phyloP scores from a whole-genome alignment of 2,888 invertebrate species.

The Caenorhabditis angaria region DNA sequence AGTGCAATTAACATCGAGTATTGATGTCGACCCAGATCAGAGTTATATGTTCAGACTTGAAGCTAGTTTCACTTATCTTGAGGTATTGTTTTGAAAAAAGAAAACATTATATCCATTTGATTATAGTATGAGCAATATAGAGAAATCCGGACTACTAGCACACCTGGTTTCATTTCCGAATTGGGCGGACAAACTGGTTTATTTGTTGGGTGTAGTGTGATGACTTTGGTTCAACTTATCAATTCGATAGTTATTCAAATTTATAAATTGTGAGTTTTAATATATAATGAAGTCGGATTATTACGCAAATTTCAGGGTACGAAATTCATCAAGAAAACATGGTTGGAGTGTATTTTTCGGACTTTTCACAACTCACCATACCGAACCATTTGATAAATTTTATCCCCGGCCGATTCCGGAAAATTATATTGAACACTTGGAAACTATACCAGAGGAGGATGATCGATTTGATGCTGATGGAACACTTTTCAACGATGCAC shows the following conservation, averaged over 20 bases:
- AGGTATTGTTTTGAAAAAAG: conserved; percentile 6
- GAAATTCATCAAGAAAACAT: conserved; percentile 26
- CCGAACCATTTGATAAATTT: conserved; percentile 28
- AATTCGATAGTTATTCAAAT: conserved; percentile 32
- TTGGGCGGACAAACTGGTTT: conserved; percentile 54
- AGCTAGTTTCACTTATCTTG: conserved; percentile 51
- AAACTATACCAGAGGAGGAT: conserved; percentile 23
- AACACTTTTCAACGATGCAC: conserved; percentile 9
- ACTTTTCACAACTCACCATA: conserved; percentile 22
- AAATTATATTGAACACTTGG: conserved; percentile 17
- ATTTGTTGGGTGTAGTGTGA: conserved; percentile 49
- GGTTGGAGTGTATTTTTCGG: conserved; percentile 20
- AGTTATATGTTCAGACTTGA: conserved; percentile 45
- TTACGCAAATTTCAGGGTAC: conserved; percentile 10
- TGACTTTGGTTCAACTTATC: conserved; percentile 50
- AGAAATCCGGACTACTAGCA: conserved; percentile 45
- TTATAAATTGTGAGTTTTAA: conserved; percentile 24
- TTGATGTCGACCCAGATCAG: conserved; percentile 41
- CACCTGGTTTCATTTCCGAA: conserved; percentile 54
- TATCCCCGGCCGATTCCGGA: conserved; percentile 18
- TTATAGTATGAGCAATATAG: conserved; percentile 47
- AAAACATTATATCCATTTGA: background rate
- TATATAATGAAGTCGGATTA: too few species aligned
- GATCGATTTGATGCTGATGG: conserved; percentile 25
- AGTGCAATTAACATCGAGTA: conserved; percentile 36